These are phyloP conservation scores for Philopedon plagiatum DNA, from an alignment of 2,888 invertebrate species.

Conservation along the genomic window DNA sequence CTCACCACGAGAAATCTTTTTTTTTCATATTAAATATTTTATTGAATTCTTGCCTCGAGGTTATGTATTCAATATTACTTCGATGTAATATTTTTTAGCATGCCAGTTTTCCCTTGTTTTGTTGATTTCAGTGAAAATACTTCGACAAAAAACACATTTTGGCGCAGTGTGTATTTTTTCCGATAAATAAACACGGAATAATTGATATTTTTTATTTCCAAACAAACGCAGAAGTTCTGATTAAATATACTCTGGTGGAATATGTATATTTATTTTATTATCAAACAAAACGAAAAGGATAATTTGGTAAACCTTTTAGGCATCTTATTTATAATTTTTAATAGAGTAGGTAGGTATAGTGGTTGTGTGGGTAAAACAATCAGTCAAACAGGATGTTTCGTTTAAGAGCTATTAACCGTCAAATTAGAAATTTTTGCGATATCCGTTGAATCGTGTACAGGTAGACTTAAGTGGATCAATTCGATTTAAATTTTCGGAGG, in stretches of 20 bases:
- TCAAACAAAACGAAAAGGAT: too few relatives aligned
- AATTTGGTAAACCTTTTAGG: too few relatives aligned
- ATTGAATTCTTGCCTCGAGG: neutral
- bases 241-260: neutral
- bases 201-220: neutral
- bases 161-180: neutral
- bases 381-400: too few relatives aligned
- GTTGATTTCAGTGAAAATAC: neutral
- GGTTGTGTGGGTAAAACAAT: too few relatives aligned
- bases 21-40: neutral
- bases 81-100: neutral
- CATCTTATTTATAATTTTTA: too few relatives aligned
- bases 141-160: neutral
- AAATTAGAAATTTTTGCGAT: too few relatives aligned
- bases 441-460: too few relatives aligned
- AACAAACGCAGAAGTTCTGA: neutral
- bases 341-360: too few relatives aligned
- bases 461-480: too few relatives aligned
- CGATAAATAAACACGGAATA: neutral
- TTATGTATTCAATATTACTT: neutral
- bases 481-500: too few relatives aligned
- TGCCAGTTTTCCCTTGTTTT: neutral
- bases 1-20: neutral
- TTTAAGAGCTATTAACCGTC: too few relatives aligned
- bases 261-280: neutral